phyloP scores from a whole-genome alignment of 2,888 invertebrate species.

The Drosophila ezoana region DNA sequence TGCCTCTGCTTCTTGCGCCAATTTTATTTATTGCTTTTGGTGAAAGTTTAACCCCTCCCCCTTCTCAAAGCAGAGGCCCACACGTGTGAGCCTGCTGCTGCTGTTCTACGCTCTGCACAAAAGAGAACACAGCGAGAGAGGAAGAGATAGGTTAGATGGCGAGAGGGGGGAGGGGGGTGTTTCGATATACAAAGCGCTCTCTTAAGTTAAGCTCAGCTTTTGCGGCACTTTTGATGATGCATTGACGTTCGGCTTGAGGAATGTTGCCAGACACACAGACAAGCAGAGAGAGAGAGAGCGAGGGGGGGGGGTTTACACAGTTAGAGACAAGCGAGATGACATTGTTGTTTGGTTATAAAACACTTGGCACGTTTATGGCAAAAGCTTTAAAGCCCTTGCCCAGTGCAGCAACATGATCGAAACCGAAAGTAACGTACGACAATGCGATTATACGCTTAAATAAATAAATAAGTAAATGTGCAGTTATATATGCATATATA shows the following conservation, averaged over 20 bases:
- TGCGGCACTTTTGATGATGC: conserved; percentile 15
- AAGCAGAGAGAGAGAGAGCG: neutral
- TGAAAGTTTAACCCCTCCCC: conserved; percentile 34
- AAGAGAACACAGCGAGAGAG: neutral
- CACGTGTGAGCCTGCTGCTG: neutral
- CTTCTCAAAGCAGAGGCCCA: neutral
- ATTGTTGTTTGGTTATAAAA: conserved; percentile 34
- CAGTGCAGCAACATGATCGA: conserved; percentile 16
- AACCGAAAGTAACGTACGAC: conserved; percentile 35
- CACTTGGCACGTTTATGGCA: conserved; percentile 40
- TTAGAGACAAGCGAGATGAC: neutral
- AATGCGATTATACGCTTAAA: neutral
- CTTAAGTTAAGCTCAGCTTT: neutral
- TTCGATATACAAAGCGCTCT: neutral
- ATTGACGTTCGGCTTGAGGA: conserved; percentile 14
- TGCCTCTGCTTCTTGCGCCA: conserved; percentile 3
- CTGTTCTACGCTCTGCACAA: neutral
- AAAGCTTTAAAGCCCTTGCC: conserved; percentile 33
- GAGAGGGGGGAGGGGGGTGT: neutral
- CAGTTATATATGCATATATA: neutral
- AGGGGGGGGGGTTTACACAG: too few species aligned
- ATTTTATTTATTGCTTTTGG: conserved; percentile 1
- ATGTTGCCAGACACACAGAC: conserved; percentile 16
- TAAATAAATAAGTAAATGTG: too few species aligned
- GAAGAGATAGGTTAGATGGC: too few species aligned